Base-by-base conservation (phyloP, 2,797 vertebrate species). In the Dryobates pubescens region DNA sequence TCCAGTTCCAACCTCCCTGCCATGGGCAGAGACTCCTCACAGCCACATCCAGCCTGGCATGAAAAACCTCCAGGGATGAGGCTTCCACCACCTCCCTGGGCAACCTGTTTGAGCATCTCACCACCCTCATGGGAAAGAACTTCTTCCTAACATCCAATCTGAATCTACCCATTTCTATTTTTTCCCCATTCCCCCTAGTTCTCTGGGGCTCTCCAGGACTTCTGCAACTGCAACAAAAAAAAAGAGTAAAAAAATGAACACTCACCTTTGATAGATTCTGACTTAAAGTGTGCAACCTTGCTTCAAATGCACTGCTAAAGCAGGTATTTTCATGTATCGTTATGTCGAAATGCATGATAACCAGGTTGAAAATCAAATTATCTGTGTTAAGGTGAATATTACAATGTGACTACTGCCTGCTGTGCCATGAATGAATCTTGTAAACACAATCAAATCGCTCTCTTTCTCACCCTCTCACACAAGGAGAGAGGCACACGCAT, bases 361-460 rank as follows among this genome's bases (percentile, higher is more conserved):
- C 96, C 96, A 97, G 96, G 97, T 93, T 97, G 97, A 98, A 97
- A 97, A 98, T 98, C 98, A 98, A 98, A 99, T 98, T 99, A 99
- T 97, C 97, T 98, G 69, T 91, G 95, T 97, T 97, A 98, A 97
- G 97, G 95, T 97, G 98, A 96, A 96, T 97, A 98, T 97, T 96
- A 97, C 96, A 97, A 98, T 98, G 98, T 97, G 97, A 98, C 97
- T 96, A 70, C 97, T 97, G 96, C 98, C 98, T 98, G 98, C 98
- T 98, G 98, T 98, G 98, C 97, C 97, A 97, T 68, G 96, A 99
- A 99, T 98, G 97, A 98, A 97, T 98, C 96, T 97, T 97, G 98
- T 98, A 99, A 98, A 99, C 98, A 98, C 96, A 97, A 97, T 97
- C 96, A 96, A 95, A 97, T 90, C 91, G 94, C 88, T 95, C 87